Conservation (phyloP, 1,140 invertebrate species). For the Phymorhynchus buccinoides region DNA sequence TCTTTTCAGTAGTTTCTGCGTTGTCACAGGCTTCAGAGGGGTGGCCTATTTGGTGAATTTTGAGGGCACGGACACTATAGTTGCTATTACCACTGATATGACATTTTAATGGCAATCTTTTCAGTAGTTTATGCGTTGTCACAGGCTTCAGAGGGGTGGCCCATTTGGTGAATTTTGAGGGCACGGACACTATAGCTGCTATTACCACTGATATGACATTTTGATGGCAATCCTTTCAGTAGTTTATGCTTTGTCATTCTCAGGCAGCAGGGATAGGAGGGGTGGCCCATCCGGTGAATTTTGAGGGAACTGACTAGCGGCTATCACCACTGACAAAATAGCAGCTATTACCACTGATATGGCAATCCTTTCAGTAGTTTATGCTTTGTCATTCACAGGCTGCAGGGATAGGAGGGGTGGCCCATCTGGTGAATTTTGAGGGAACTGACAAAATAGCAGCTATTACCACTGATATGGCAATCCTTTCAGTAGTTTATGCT, state of each 20-base stretch:
- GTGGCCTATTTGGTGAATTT: slow-evolving; percentile 76
- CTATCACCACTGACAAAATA: slow-evolving; percentile 68
- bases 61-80: slow-evolving; percentile 74
- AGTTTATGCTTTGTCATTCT: too few species aligned
- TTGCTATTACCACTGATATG: too few species aligned
- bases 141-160: slow-evolving; percentile 74
- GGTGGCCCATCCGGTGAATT: slow-evolving; percentile 75
- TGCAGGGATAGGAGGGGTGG: slow-evolving; percentile 74
- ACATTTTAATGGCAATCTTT: too few species aligned
- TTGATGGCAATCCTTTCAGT: too few species aligned
- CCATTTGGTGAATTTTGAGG: slow-evolving; percentile 75
- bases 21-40: slow-evolving; percentile 75
- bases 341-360: slow-evolving; percentile 73
- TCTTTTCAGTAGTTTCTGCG: too few species aligned
- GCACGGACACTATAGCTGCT: slow-evolving; percentile 74
- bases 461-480: too few species aligned
- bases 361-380: too few species aligned
- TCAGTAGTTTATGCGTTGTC: too few species aligned
- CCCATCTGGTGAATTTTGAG: slow-evolving; percentile 75
- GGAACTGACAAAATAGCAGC: slow-evolving; percentile 75
- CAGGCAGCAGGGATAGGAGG: slow-evolving; percentile 75
- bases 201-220: slow-evolving; percentile 63
- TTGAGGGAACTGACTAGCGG: slow-evolving; percentile 74
- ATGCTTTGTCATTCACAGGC: too few species aligned
- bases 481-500: too few species aligned